phyloP scores from a whole-genome alignment of 30 jellyfish, hydroid and myxozoan species.

The Aurelia sp. region DNA sequence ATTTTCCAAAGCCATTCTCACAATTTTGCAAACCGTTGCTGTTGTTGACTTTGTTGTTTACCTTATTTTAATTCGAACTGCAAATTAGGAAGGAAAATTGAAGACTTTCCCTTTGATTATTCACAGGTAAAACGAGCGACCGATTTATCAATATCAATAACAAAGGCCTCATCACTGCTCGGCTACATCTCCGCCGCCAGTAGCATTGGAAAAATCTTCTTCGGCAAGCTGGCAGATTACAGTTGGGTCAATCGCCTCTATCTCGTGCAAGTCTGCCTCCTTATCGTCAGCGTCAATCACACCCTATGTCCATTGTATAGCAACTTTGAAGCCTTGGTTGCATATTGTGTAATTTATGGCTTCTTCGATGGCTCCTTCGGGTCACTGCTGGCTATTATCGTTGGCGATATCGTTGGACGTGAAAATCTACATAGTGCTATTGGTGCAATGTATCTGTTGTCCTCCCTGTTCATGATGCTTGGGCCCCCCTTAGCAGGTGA shows the following conservation, averaged over 20 bases:
- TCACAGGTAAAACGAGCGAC: slow-evolving; percentile 67
- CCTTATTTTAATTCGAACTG: too few species aligned
- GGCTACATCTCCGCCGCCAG: slow-evolving; percentile 72
- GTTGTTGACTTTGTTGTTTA: too few species aligned
- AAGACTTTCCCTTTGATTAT: neutral
- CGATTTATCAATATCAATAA: slow-evolving; percentile 16
- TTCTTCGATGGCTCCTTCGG: slow-evolving; percentile 74
- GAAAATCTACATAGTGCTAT: slow-evolving; percentile 64
- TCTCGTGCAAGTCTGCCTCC: slow-evolving; percentile 42
- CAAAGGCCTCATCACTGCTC: slow-evolving; percentile 69
- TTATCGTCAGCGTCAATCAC: slow-evolving; percentile 52
- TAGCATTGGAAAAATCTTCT: slow-evolving; percentile 63
- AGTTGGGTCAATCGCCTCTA: slow-evolving; percentile 57
- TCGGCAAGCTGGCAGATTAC: slow-evolving; percentile 60
- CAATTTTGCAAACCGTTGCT: too few species aligned
- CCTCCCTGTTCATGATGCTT: slow-evolving; percentile 65
- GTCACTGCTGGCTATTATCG: slow-evolving; percentile 47
- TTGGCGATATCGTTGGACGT: slow-evolving; percentile 70
- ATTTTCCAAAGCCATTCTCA: too few species aligned
- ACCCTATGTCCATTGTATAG: slow-evolving; percentile 59
- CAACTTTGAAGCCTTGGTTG: slow-evolving; percentile 19
- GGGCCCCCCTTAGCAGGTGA: slow-evolving; percentile 88
- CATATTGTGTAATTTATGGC: slow-evolving; percentile 51
- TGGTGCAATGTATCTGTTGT: slow-evolving; percentile 70
- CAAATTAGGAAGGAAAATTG: too few species aligned